Conservation (phyloP, 2,888 invertebrate species). For the Stomorhina lunata region DNA sequence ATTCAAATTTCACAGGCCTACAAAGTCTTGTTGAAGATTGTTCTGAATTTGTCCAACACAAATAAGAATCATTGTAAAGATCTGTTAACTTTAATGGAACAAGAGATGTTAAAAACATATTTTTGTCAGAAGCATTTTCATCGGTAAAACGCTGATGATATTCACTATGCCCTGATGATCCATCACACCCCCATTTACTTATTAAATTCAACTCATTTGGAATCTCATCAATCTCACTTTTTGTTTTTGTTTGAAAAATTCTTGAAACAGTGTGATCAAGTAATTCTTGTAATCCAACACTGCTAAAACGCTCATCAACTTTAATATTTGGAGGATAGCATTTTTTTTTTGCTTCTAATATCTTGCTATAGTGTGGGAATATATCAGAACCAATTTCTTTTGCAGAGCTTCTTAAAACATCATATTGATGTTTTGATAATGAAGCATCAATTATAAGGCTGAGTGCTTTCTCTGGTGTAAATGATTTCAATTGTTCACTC, state of each 20-base stretch:
- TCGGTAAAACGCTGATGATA: too few species aligned
- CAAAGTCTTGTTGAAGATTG: too few species aligned
- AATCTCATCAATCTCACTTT: constrained; percentile 30
- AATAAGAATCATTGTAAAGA: background rate
- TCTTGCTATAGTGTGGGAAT: constrained; percentile 25
- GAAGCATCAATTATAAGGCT: constrained; percentile 45
- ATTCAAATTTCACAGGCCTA: constrained; percentile 40
- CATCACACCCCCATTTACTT: background rate
- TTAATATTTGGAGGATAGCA: constrained; percentile 38
- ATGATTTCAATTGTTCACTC: constrained; percentile 42
- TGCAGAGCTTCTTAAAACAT: constrained; percentile 43
- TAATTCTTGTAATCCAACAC: constrained; percentile 16
- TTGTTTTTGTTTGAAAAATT: background rate
- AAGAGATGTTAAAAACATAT: constrained; percentile 27
- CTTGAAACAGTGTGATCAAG: constrained; percentile 31
- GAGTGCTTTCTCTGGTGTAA: constrained; percentile 50
- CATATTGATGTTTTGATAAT: constrained; percentile 51
- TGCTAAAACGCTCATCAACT: constrained; percentile 30
- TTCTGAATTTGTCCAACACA: constrained; percentile 36
- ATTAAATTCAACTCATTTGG: constrained; percentile 25
- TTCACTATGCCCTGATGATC: too few species aligned
- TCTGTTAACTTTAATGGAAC: too few species aligned
- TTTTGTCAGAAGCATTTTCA: constrained; percentile 21
- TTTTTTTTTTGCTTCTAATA: constrained; percentile 42
- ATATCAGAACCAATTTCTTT: constrained; percentile 49